Evolutionary conservation across 2,888 invertebrate genomes (phyloP).

Genomic region (Scaptomyza reducta): DNA sequence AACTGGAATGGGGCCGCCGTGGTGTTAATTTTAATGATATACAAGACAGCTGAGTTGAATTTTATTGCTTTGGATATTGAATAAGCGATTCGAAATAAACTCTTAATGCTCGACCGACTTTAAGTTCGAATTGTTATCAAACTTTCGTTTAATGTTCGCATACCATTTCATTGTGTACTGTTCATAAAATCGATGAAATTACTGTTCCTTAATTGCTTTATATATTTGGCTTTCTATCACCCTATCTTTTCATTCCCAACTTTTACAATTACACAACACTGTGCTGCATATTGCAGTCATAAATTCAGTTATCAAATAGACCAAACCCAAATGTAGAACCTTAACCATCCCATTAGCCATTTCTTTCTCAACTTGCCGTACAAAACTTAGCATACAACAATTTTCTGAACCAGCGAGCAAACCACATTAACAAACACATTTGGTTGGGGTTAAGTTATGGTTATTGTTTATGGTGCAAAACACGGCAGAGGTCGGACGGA

Average conservation of each 20-base stretch:
- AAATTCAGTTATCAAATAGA: conserved; percentile 48
- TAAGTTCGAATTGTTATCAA: too few species aligned
- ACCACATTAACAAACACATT: conserved; percentile 70
- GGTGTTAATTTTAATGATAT: conserved; percentile 30
- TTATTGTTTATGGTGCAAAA: conserved; percentile 80
- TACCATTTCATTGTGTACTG: too few species aligned
- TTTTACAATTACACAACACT: conserved; percentile 20
- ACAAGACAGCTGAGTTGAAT: neutral
- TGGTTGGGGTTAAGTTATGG: conserved; percentile 75
- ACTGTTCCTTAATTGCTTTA: neutral
- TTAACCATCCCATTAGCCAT: conserved; percentile 6
- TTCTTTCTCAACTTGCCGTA: conserved; percentile 24
- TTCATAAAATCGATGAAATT: neutral
- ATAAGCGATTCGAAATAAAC: neutral
- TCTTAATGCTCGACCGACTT: neutral
- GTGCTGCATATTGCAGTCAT: conserved; percentile 36
- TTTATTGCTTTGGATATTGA: neutral
- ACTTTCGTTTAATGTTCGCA: too few species aligned
- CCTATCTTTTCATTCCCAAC: neutral
- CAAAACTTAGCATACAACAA: conserved; percentile 52
- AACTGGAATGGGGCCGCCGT: neutral
- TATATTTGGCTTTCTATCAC: neutral
- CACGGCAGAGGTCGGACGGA: conserved; percentile 69
- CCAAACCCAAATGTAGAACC: conserved; percentile 4
- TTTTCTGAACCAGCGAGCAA: conserved; percentile 44